phyloP scores from a whole-genome alignment of 2,113 vertebrate species.

The Megaleporinus macrocephalus region DNA sequence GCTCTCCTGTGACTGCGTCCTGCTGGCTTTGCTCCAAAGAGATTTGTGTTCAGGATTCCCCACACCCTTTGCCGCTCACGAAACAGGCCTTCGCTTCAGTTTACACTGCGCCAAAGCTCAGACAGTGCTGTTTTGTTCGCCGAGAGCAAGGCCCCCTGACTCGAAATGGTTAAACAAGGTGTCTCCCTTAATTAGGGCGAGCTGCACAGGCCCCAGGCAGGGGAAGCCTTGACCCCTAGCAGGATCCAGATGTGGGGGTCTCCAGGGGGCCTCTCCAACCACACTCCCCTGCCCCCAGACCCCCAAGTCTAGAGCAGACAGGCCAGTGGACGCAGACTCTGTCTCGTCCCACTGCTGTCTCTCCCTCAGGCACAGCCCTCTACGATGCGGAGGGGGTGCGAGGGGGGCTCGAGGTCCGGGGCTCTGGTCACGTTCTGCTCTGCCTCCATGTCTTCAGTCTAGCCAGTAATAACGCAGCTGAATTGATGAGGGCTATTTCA shows the following conservation, averaged over 20 bases:
- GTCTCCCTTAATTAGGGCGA: constrained; percentile 93
- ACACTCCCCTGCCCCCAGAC: constrained; percentile 67
- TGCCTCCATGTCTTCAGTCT: constrained; percentile 72
- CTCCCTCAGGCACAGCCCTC: constrained; percentile 68
- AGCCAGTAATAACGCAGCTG: constrained; percentile 78
- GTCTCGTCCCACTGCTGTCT: constrained; percentile 64
- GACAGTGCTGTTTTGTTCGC: constrained; percentile 59
- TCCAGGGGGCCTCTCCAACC: constrained; percentile 73
- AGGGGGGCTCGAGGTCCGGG: constrained; percentile 24
- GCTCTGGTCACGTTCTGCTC: constrained; percentile 76
- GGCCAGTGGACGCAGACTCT: constrained; percentile 68
- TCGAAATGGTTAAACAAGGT: constrained; percentile 93
- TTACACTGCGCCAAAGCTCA: constrained; percentile 29
- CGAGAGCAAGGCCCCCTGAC: constrained; percentile 55
- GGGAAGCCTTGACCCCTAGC: constrained; percentile 98
- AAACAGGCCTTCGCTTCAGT: constrained; percentile 26
- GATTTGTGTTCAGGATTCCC: neutral
- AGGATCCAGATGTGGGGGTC: constrained; percentile 98
- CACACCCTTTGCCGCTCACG: neutral
- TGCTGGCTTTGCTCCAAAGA: neutral
- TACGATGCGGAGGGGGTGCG: constrained; percentile 59
- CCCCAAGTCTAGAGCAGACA: constrained; percentile 77
- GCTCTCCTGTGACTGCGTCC: neutral
- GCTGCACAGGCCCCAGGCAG: constrained; percentile 93
- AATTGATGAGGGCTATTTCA: constrained; percentile 90